Conservation (phyloP, 2,113 vertebrate species). For the Ahaetulla prasina region DNA sequence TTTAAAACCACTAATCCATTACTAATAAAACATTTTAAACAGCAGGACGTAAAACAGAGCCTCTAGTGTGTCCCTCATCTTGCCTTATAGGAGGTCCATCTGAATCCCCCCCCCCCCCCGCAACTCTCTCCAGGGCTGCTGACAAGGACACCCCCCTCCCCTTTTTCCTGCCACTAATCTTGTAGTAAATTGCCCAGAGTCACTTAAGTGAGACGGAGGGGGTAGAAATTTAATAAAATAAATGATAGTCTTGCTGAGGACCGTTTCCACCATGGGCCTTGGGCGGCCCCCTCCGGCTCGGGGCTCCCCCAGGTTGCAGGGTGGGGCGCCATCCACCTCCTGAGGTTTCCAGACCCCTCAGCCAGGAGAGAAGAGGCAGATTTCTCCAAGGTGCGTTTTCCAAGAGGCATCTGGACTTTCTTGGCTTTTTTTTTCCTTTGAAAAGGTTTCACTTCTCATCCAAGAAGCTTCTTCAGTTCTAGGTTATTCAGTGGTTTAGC, state of each 20-base stretch:
- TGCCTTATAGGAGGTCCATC: accelerated
- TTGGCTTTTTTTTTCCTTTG: too few relatives aligned
- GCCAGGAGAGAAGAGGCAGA: too few relatives aligned
- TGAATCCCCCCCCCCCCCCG: background rate
- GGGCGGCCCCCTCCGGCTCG: accelerated
- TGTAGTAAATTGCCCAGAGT: background rate
- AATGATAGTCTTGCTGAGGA: background rate
- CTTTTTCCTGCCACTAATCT: background rate
- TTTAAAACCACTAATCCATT: background rate
- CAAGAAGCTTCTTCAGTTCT: too few relatives aligned
- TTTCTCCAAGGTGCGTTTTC: too few relatives aligned
- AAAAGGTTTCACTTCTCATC: too few relatives aligned
- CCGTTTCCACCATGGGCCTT: background rate
- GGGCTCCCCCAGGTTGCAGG: background rate
- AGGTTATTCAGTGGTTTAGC: too few relatives aligned
- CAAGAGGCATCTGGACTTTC: too few relatives aligned
- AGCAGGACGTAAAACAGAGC: background rate
- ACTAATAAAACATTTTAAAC: too few relatives aligned
- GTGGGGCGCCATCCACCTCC: background rate
- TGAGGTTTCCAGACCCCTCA: background rate
- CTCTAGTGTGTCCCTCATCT: too few relatives aligned
- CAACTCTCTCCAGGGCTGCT: background rate
- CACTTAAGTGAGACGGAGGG: background rate
- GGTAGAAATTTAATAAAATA: background rate
- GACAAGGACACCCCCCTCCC: background rate